Conservation (phyloP, 2,888 invertebrate genomes). For the Agriopis leucophaearia region DNA sequence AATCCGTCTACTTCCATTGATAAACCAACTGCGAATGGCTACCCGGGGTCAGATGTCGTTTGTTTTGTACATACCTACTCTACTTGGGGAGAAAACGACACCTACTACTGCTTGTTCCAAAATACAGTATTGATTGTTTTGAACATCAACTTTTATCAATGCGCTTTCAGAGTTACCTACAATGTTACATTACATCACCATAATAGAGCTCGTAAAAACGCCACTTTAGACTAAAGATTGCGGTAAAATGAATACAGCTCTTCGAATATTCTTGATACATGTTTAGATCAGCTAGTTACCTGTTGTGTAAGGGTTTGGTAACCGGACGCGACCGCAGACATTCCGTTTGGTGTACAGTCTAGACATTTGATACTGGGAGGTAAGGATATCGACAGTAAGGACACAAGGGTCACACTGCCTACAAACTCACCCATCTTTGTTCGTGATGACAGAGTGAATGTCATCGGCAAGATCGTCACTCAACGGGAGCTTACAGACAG, state of each 20-base stretch:
- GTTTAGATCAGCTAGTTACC: constrained; percentile 40
- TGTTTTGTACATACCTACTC: no score
- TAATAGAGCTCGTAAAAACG: background rate
- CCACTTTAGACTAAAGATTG: background rate
- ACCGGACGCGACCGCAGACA: constrained; percentile 49
- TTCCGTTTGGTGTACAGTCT: constrained; percentile 32
- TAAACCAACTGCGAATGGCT: no score
- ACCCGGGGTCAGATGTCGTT: no score
- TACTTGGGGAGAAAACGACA: no score
- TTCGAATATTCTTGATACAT: constrained; percentile 1
- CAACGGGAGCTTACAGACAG: no score
- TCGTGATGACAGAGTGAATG: background rate
- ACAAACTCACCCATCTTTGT: background rate
- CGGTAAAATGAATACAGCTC: background rate
- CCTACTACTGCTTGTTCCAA: no score
- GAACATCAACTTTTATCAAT: background rate
- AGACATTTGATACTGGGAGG: constrained; percentile 34
- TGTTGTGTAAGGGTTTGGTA: constrained; percentile 51
- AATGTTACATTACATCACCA: background rate
- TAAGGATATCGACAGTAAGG: background rate
- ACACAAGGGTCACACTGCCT: background rate
- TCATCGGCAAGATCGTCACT: no score
- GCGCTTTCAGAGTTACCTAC: no score
- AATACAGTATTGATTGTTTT: no score
- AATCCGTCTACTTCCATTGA: no score